Conservation (phyloP, 1,140 invertebrate genomes). For the Ctenoplectra terminalis region DNA sequence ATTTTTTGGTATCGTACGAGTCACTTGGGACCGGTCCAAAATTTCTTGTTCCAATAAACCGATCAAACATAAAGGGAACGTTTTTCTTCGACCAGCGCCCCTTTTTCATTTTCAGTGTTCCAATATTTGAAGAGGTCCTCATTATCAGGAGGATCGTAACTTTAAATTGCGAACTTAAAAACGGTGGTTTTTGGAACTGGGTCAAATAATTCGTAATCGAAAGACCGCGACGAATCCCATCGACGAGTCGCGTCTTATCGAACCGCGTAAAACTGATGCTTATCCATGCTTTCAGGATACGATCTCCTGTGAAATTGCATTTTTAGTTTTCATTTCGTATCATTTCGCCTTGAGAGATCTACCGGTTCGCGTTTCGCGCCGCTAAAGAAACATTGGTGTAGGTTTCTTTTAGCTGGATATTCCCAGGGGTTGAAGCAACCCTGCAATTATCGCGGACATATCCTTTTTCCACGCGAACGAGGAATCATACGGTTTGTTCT, state of each 20-base stretch:
- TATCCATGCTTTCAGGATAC: not conserved
- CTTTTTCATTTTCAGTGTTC: not conserved
- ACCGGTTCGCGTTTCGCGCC: not conserved
- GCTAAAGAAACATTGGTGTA: not conserved
- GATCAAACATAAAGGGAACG: not conserved
- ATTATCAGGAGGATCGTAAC: not conserved
- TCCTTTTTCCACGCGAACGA: constrained; percentile 1
- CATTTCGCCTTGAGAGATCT: not conserved
- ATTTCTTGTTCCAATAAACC: not conserved
- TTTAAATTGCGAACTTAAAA: not conserved
- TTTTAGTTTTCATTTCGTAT: not conserved
- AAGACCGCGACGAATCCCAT: not conserved
- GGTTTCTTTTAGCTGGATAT: not conserved
- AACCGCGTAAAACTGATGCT: not conserved
- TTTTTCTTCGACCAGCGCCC: not conserved
- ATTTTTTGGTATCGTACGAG: too few species aligned
- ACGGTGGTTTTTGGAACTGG: not conserved
- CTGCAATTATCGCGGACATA: not conserved
- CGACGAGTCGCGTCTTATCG: too few species aligned
- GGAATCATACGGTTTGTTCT: constrained; percentile 37
- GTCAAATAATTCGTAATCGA: constrained; percentile 25
- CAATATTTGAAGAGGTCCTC: not conserved
- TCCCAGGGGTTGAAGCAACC: not conserved
- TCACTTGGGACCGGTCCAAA: too few species aligned
- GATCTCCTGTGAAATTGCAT: not conserved